A percentile compares a stretch with the other conserved stretches of the same genome.
Conservation (phyloP, 2,888 invertebrate species). For the Rhagonycha lutea region DNA sequence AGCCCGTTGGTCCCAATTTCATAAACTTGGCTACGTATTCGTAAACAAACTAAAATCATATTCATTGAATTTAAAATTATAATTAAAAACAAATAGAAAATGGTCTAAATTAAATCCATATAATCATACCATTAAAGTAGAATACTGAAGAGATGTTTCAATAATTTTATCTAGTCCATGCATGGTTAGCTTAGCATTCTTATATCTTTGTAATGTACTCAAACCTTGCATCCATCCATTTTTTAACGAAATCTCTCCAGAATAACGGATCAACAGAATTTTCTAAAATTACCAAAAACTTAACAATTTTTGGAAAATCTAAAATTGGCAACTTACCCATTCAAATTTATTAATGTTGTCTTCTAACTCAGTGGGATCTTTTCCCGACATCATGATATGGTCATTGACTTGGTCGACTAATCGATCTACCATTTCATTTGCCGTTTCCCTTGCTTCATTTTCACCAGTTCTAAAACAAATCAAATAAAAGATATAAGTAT, state of each 20-base stretch:
- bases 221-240: neutral
- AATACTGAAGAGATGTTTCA: neutral
- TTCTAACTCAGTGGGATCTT: neutral
- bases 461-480: neutral
- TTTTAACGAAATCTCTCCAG: neutral
- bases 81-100: neutral
- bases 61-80: neutral
- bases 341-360: neutral
- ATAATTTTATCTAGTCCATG: neutral
- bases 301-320: neutral
- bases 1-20: constrained; percentile 7
- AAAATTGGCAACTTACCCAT: neutral
- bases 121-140: neutral
- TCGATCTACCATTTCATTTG: neutral
- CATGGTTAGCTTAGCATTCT: neutral
- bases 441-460: neutral
- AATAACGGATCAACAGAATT: neutral
- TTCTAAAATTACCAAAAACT: neutral
- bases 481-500: neutral
- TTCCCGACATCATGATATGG: neutral
- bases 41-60: constrained; percentile 6
- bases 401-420: neutral
- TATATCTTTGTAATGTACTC: neutral
- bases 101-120: no score
- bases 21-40: constrained; percentile 14